Conservation (phyloP, 2,113 vertebrate genomes). For the Oreamnos americanus region DNA sequence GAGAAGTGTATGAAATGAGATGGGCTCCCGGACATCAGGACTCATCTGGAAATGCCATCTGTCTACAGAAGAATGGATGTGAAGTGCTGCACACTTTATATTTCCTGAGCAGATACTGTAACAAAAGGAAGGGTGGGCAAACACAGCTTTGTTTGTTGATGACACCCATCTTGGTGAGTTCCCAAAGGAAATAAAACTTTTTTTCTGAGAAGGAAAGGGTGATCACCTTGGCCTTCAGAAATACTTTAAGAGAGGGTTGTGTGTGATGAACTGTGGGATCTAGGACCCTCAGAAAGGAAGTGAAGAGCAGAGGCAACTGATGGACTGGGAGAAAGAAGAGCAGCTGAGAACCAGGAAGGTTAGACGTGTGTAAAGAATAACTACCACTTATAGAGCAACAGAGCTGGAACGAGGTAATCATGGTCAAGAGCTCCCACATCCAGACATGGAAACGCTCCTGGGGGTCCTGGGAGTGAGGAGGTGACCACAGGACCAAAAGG, state of each 20-base stretch:
- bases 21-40: background rate
- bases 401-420: background rate
- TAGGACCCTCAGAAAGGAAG: background rate
- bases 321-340: background rate
- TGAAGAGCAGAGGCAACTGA: background rate
- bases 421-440: background rate
- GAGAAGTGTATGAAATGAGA: background rate
- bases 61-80: background rate
- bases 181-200: background rate
- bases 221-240: background rate
- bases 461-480: background rate
- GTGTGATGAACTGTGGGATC: background rate
- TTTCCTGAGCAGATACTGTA: background rate
- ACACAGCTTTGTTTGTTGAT: background rate
- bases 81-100: background rate
- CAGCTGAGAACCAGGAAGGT: fast-evolving
- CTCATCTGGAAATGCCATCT: background rate
- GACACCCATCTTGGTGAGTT: background rate
- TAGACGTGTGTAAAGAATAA: background rate
- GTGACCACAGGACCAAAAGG: background rate
- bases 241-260: background rate
- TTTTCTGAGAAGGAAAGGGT: background rate
- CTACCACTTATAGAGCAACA: background rate
- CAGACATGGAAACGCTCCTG: background rate
- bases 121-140: background rate